Base-by-base conservation (phyloP, 1,140 invertebrate species). In the Uloborus diversus region DNA sequence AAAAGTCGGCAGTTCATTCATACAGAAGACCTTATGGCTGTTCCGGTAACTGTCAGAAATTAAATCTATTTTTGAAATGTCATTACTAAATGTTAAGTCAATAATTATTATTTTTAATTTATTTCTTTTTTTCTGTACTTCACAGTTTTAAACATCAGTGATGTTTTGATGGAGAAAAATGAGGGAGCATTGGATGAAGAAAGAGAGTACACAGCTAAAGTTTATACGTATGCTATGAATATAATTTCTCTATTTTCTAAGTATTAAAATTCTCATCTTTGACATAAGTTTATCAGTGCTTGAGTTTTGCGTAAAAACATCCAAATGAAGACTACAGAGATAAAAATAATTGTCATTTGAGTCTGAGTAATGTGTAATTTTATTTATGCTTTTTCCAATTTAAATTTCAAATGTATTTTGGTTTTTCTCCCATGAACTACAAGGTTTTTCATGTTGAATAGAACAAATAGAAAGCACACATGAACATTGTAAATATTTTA, bases 21-120 rank as follows among this genome's bases (percentile, higher is more conserved):
- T 93, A 92, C 85, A 89, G 90, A 83, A 85, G 96, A 73, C 95
- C 95, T 0, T 91, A 94, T 83, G 95, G 94, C 0, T 93, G 94
- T 66, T 94, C 93, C 11, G 93, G 96, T 87, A 82, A 62, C 25
- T 56, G n/a, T n/a, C n/a, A n/a, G n/a, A n/a, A n/a, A n/a, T n/a
- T n/a, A n/a, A 81, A 7, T 13, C 20, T 61, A 3, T 49, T 14
- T 79, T 28, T 57, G 32, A 61, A 20, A 56, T 82, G 11, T 73
- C 20, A 33, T 82, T 62, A 59, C 28, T 27, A 28, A 25, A 27
- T 47, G 37, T 57, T 20, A n/a, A n/a, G n/a, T n/a, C n/a, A 37
- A 32, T 30, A 62, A 3, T 33, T 57, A 27, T 28, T 57, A 4
- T 20, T 42, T 51, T n/a, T 25, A 30, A 37, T 20, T 28, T 70